Evolutionary conservation across 1,140 invertebrate genomes (phyloP).

Genomic region (Hylaeus anthracinus): DNA sequence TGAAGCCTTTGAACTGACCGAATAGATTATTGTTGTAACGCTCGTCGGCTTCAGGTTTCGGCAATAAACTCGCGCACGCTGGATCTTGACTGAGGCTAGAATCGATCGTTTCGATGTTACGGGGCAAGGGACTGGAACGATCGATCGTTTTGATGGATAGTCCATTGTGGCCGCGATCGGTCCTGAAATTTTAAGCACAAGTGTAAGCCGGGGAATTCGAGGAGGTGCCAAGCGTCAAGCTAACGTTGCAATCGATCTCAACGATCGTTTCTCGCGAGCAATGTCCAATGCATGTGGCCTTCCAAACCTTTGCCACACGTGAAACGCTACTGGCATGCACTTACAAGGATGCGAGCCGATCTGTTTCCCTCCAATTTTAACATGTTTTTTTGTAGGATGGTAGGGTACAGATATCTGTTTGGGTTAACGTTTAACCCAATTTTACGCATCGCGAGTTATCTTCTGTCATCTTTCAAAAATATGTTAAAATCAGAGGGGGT

Average conservation of each 20-base stretch:
- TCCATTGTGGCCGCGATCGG: conserved; percentile 65
- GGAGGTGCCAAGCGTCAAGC: conserved; percentile 35
- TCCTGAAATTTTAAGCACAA: conserved; percentile 75
- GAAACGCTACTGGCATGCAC: neutral
- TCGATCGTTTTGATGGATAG: conserved; percentile 77
- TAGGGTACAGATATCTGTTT: too few species aligned
- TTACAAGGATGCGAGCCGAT: neutral
- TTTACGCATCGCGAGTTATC: too few species aligned
- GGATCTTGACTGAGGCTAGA: conserved; percentile 77
- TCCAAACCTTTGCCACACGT: too few species aligned
- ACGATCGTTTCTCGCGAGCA: neutral
- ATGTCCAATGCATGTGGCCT: too few species aligned
- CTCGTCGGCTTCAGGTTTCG: conserved; percentile 81
- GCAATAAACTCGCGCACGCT: conserved; percentile 78
- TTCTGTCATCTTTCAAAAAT: too few species aligned
- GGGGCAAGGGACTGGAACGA: conserved; percentile 69
- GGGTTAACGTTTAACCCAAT: too few species aligned
- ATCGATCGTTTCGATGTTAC: conserved; percentile 77
- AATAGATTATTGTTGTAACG: conserved; percentile 85
- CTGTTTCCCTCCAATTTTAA: too few species aligned
- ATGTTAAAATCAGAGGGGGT: too few species aligned
- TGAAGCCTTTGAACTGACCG: conserved; percentile 92
- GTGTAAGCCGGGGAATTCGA: conserved; percentile 49
- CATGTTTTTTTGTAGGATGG: too few species aligned
- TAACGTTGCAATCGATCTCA: neutral